Base-by-base conservation (phyloP, 2,113 vertebrate species). In the Corynorhinus townsendii region DNA sequence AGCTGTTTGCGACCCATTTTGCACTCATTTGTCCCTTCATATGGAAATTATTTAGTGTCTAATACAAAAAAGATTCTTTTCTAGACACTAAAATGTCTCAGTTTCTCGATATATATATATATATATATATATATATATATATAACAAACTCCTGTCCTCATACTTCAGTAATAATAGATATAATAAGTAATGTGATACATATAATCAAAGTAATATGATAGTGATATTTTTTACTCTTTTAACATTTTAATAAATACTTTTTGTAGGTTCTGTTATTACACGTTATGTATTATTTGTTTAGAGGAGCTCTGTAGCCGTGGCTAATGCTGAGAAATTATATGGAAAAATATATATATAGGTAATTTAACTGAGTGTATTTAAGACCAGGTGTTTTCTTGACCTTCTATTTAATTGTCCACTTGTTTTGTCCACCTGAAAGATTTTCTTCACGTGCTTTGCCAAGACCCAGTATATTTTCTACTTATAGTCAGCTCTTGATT, bases 361-460 rank as follows among this genome's bases (percentile, higher is more conserved):
- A 93, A 54, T 77, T 72, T 79, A 87, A 64, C 77, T 22, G 30
- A 79, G 16, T 71, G 2, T 16, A 68, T 54, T 95, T 77, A 76
- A 59, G 35, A 62, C 7, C 73, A 95, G 62, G 28, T 95, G 69
- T 94, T 95, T 95, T n/a, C 28, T 95, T 83, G 66, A 30, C 19
- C 28, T 91, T 11, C 49, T 33, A 56, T 89, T 90, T 96, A 94
- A 93, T 95, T 91, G 43, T 45, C 43, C 94, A 54, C n/a, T 89
- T 96, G 73, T 56, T 89, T 89, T 90, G 95, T 91, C 73, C 90
- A 89, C 89, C 62, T 95, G 73, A 86, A 71, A 94, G 93, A 95
- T 69, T 94, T 97, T 91, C n/a, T 89, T 95, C 71, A 86, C 84
- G 62, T 49, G 2, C 1, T 69, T 71, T 96, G 35, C 64, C 64